These are phyloP conservation scores for Taeniopygia guttata DNA, from an alignment of 2,797 vertebrate genomes.

Conservation along the genomic window DNA sequence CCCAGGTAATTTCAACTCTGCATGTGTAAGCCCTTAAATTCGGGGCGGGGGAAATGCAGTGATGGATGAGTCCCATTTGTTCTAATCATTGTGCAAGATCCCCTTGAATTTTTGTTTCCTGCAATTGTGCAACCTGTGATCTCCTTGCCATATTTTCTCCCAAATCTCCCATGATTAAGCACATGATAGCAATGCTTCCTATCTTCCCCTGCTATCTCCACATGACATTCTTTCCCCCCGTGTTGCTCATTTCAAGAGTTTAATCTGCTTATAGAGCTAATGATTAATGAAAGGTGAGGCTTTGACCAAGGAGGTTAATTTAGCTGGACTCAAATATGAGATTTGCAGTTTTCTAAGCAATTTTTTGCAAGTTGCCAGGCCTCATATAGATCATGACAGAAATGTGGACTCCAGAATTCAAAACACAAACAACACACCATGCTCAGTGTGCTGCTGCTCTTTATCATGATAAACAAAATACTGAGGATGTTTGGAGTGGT, in stretches of 20 bases:
- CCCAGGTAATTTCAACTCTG: not conserved
- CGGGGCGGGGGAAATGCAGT: not conserved
- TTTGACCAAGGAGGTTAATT: not conserved
- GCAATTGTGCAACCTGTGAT: not conserved
- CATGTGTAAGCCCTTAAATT: not conserved
- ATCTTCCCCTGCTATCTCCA: not conserved
- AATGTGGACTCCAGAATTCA: not conserved
- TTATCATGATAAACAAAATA: conserved; percentile 13
- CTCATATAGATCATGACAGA: not conserved
- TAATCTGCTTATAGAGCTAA: not conserved
- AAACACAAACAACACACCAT: not conserved
- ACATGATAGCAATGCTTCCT: not conserved
- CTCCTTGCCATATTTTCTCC: not conserved
- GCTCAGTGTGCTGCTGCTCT: not conserved
- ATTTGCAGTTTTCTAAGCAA: not conserved
- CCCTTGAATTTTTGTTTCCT: not conserved
- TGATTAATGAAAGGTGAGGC: not conserved
- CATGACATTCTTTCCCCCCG: not conserved
- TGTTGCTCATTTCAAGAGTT: not conserved
- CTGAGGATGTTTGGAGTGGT: not conserved
- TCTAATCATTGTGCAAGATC: not conserved
- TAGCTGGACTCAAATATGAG: not conserved
- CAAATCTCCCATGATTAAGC: not conserved
- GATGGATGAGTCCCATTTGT: not conserved
- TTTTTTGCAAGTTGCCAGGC: not conserved